Evolutionary conservation across 2,797 vertebrate genomes (phyloP), one percentile per base, ranked within the genome.

Genomic region (Antennarius maculatus): DNA sequence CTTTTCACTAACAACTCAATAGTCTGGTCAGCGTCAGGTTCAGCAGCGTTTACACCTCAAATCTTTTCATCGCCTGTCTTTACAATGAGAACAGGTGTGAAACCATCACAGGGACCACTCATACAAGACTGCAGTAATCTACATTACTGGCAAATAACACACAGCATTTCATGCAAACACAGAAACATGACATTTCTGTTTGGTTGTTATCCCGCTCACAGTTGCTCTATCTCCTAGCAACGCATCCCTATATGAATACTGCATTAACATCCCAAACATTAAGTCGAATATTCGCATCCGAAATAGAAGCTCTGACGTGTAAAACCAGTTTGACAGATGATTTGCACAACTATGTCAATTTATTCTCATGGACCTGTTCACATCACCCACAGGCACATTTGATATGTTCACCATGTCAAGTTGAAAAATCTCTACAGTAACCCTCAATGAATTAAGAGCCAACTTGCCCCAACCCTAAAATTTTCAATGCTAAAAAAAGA

Each of bases 1-100:
- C 34, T 16, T 56, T 70, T 74, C 54, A 69, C 58, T 76, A 46
- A 64, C 48, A 82, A 81, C 61, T 71, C 65, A 71, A 83, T 73
- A 49, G 56, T 39, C 56, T 60, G 59, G 54, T 79, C 71, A 66
- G 62, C 68, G 79, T 70, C 64, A 4, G 42, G 13, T 14, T 43
- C 42, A 58, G 42, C 13, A 3, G 43, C 50, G 60, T 49, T 54
- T n/a, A 65, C 45, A 59, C 66, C 37, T 58, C 56, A 42, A 74
- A 61, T 73, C 68, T 53, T 53, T 74, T 37, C 16, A 72, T 71
- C 53, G 46, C 51, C 74, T 58, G 49, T 61, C 73, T 75, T 75
- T 51, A 73, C 49, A 34, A 31, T 54, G 71, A 71, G 66, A 75
- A 81, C 66, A 57, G 76, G 56, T 61, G 69, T 75, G 58, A 83